Percentiles rank a stretch among this genome's conserved stretches.
Evolutionary conservation across 2,888 invertebrate genomes (phyloP).

Genomic region (Mythimna impura): DNA sequence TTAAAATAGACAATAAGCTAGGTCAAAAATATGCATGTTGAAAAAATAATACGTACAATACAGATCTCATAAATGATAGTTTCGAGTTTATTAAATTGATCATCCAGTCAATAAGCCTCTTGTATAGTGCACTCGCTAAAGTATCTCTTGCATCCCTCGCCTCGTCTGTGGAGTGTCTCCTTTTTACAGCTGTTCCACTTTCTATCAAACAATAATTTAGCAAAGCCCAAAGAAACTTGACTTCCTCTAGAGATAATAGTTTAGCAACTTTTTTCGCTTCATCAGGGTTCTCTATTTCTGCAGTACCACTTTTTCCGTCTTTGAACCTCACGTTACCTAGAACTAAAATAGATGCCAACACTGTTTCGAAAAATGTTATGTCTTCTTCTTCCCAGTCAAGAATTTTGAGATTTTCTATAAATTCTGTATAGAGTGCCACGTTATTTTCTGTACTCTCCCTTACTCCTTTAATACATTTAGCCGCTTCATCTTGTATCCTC

Average conservation of each 20-base stretch:
- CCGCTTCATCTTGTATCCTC: slow-evolving; percentile 91
- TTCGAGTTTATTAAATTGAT: slow-evolving; percentile 96
- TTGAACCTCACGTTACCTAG: slow-evolving; percentile 95
- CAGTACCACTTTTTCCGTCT: slow-evolving; percentile 91
- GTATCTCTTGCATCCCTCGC: slow-evolving; percentile 96
- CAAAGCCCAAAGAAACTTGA: slow-evolving; percentile 96
- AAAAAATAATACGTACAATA: slow-evolving; percentile 93
- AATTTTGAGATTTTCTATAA: slow-evolving; percentile 91
- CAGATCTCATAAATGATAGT: slow-evolving; percentile 95
- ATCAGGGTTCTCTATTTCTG: slow-evolving; percentile 94
- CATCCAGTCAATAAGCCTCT: slow-evolving; percentile 96
- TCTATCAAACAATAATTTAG: slow-evolving; percentile 96
- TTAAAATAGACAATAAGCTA: slow-evolving; percentile 4
- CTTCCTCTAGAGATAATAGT: slow-evolving; percentile 94
- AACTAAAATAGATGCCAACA: slow-evolving; percentile 94
- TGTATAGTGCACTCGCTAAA: slow-evolving; percentile 95
- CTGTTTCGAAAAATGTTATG: slow-evolving; percentile 92
- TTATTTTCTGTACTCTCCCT: slow-evolving; percentile 92
- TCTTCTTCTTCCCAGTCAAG: slow-evolving; percentile 94
- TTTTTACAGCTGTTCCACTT: slow-evolving; percentile 92
- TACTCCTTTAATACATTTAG: slow-evolving; percentile 90
- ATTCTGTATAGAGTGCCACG: slow-evolving; percentile 91
- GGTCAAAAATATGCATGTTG: not conserved
- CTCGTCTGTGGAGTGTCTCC: slow-evolving; percentile 94
- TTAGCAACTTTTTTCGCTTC: slow-evolving; percentile 93